Conservation (phyloP, 2,113 vertebrate species). For the Hyperopisus bebe region DNA sequence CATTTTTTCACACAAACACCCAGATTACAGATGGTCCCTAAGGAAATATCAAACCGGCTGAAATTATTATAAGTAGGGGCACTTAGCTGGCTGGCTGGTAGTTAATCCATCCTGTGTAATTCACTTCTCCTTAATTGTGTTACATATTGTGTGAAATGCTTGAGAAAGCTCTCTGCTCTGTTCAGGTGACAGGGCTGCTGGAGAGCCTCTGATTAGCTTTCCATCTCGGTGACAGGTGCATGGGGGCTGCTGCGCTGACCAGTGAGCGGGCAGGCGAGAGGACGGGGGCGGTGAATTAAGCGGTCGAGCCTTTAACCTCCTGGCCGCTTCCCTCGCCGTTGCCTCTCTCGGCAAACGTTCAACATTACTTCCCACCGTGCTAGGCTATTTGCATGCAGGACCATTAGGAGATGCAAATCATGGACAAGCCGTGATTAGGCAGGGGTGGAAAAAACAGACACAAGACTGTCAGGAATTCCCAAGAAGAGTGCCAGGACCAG, state of each 20-base stretch:
- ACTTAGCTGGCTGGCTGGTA: background rate
- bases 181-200: background rate
- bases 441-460: background rate
- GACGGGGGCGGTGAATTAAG: background rate
- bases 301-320: background rate
- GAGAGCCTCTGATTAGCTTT: background rate
- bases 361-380: background rate
- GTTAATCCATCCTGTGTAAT: background rate
- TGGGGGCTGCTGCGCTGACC: background rate
- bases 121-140: background rate
- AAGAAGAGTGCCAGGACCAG: background rate
- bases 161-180: background rate
- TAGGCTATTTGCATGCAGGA: background rate
- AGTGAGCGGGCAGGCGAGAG: background rate
- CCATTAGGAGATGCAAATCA: background rate
- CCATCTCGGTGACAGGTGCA: background rate
- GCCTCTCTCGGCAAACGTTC: background rate
- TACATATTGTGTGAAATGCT: background rate
- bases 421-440: background rate
- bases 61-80: background rate
- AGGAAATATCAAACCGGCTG: background rate
- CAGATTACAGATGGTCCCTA: constrained; percentile 5
- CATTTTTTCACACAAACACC: constrained; percentile 6
- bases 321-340: background rate
- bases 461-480: background rate